phyloP scores from a whole-genome alignment of 2,888 invertebrate genomes.

The Eurois occulta region DNA sequence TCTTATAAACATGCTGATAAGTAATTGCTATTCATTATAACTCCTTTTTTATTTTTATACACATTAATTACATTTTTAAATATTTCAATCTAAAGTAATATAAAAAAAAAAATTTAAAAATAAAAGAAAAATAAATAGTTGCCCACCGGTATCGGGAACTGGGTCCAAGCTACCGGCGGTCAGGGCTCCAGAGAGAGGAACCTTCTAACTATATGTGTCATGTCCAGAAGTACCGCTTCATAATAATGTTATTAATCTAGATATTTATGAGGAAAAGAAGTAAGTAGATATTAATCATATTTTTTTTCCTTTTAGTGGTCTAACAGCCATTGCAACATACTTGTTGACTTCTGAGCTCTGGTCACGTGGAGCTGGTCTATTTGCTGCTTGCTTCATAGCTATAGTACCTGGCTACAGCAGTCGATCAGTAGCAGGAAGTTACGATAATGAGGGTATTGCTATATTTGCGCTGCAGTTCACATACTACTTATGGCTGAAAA shows the following conservation, averaged over 20 bases:
- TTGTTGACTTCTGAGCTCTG: constrained; percentile 99
- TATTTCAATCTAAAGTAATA: too few species aligned
- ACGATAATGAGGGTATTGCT: constrained; percentile 99
- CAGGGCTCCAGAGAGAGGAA: too few species aligned
- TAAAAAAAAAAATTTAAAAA: too few species aligned
- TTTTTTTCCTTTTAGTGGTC: constrained; percentile 93
- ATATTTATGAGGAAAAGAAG: neutral
- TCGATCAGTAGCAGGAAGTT: constrained; percentile 99
- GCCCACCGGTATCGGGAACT: too few species aligned
- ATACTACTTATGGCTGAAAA: constrained; percentile 99
- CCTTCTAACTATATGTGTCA: too few species aligned
- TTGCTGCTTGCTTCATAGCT: constrained; percentile 99
- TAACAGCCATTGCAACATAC: constrained; percentile 99
- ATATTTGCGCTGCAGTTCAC: constrained; percentile 99
- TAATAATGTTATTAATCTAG: neutral
- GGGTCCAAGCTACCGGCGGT: too few species aligned
- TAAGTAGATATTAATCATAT: neutral
- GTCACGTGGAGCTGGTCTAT: constrained; percentile 98
- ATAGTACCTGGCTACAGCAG: constrained; percentile 99
- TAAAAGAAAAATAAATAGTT: too few species aligned
- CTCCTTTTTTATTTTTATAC: too few species aligned
- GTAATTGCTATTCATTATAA: neutral
- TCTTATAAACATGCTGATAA: neutral
- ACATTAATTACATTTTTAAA: too few species aligned
- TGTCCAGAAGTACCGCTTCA: too few species aligned